Base-by-base conservation (phyloP, 2,888 invertebrate genomes). In the Conops quadrifasciatus region DNA sequence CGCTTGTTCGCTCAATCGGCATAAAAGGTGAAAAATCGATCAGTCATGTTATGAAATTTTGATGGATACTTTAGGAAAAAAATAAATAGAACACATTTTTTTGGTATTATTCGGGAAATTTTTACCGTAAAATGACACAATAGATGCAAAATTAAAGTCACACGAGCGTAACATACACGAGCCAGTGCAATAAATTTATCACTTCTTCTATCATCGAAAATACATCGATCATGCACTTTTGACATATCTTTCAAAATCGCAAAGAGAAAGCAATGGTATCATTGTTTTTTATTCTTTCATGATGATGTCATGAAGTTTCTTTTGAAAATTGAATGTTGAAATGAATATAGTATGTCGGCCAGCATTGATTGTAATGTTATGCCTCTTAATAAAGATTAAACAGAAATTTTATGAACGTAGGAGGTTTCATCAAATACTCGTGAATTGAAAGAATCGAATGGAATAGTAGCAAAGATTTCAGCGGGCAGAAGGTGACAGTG, bases 161-260 rank as follows among this genome's bases (percentile, higher is more conserved):
- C 79, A 79, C 79, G 78, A 82, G 80, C 80, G 78, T 77, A 77
- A 78, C 77, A 71, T 73, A 70, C 71, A 73, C 74, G 74, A 58
- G 51, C 26, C 62, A 51, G 16, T 49, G 16, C 19, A 36, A 36
- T 36, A 36, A 36, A 36, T 28, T 19, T 47, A 21, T 36, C 30
- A 24, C 19, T 47, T 26, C 28, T 47, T 26, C 11, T 49, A 5
- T n/a, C 36, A 51, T 68, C 51, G 9, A 21, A 36, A 60, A 26
- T 68, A 36, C 51, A 68, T 68, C 68, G 49, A 68, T 68, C 68
- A 68, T 51, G 49, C 49, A n/a, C 49, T 60, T 53, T 62, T 68
- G 68, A 68, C 68, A 68, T 43, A 13, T 36, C 36, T 7, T 9
- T 36, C 26, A 21, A 56, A 56, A 56, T 56, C 19, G 21, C 56